These are phyloP conservation scores for Nymphalis c-album DNA, from an alignment of 2,888 invertebrate species.

Conservation along the genomic window DNA sequence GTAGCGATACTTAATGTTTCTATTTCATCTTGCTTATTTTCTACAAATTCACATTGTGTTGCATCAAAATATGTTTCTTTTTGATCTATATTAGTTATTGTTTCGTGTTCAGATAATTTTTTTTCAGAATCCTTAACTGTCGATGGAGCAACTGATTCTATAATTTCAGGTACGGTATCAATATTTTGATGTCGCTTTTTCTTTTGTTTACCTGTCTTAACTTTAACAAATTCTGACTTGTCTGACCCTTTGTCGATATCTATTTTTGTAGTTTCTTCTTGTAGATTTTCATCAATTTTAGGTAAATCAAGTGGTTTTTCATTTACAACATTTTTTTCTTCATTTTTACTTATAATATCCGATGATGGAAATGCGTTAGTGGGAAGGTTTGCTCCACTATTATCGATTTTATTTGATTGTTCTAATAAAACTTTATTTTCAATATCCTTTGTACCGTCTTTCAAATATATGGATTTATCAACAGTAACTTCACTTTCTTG, in stretches of 20 bases:
- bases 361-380: background rate
- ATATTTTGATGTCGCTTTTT: constrained; percentile 44
- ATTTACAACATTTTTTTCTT: background rate
- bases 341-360: background rate
- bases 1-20: constrained; percentile 51
- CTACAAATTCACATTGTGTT: constrained; percentile 11
- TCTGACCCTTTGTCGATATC: constrained; percentile 35
- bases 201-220: constrained; percentile 48
- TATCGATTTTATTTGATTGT: background rate
- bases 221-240: constrained; percentile 37
- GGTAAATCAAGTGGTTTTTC: background rate
- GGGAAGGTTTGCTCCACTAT: background rate
- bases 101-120: background rate
- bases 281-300: background rate
- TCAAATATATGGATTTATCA: background rate
- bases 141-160: background rate
- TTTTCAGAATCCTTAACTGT: background rate
- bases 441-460: background rate
- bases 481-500: background rate
- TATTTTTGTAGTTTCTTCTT: background rate
- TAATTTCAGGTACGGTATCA: constrained; percentile 14
- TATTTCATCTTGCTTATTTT: constrained; percentile 49
- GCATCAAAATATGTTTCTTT: constrained; percentile 11
- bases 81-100: constrained; percentile 4
- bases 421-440: background rate